These are phyloP conservation scores for Leucoma salicis DNA, from an alignment of 2,888 invertebrate genomes.

Conservation along the genomic window DNA sequence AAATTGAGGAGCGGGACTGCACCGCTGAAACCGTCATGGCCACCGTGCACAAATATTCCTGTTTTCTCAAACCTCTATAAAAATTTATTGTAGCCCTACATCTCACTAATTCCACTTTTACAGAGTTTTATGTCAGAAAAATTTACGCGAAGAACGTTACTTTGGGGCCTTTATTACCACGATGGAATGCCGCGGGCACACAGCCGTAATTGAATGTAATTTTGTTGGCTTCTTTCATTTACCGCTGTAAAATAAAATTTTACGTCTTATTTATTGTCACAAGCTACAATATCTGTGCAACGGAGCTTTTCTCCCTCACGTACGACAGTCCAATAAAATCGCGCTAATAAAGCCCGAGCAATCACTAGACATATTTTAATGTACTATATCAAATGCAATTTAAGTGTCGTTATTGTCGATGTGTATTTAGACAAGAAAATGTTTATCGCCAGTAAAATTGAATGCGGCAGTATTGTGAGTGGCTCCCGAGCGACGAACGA, in stretches of 20 bases:
- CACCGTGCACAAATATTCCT: constrained; percentile 22
- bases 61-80: constrained; percentile 58
- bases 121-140: constrained; percentile 81
- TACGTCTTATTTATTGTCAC: constrained; percentile 77
- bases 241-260: constrained; percentile 79
- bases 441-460: constrained; percentile 56
- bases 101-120: constrained; percentile 80
- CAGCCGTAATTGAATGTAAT: constrained; percentile 79
- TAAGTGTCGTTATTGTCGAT: constrained; percentile 32
- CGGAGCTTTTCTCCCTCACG: constrained; percentile 37
- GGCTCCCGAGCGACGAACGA: constrained; percentile 39
- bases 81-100: constrained; percentile 78
- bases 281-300: constrained; percentile 62
- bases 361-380: constrained; percentile 50
- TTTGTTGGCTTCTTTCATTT: constrained; percentile 78
- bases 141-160: constrained; percentile 74
- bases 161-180: constrained; percentile 70
- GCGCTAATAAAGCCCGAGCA: constrained; percentile 48
- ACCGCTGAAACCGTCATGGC: constrained; percentile 12
- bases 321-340: constrained; percentile 50
- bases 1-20: constrained; percentile 25
- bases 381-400: constrained; percentile 38
- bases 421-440: constrained; percentile 35
- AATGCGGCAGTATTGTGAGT: constrained; percentile 38
- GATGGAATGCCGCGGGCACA: constrained; percentile 67